phyloP scores from a whole-genome alignment of 2,797 vertebrate species.

The Brachyrhaphis roseni region DNA sequence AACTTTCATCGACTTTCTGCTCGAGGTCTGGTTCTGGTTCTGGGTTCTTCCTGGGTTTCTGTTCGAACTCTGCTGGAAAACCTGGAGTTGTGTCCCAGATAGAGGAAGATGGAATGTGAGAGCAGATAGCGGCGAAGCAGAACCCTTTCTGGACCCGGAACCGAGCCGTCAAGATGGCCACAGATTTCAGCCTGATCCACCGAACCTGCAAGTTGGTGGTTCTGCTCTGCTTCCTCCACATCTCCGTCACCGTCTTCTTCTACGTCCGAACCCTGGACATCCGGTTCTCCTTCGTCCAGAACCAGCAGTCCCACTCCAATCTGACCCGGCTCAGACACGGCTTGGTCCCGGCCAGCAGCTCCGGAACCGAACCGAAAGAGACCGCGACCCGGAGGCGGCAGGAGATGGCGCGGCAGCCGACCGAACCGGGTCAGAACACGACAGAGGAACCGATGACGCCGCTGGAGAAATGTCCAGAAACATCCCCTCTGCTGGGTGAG shows the following conservation, averaged over 20 bases:
- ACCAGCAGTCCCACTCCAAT: constrained; percentile 55
- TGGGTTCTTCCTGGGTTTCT: neutral
- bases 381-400: neutral
- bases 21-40: neutral
- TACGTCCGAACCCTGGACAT: constrained; percentile 78
- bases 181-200: constrained; percentile 74
- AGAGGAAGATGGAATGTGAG: constrained; percentile 16
- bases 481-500: constrained; percentile 78
- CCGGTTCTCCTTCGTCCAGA: constrained; percentile 65
- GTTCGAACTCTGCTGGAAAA: neutral
- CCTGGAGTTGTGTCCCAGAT: neutral
- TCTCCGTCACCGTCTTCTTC: constrained; percentile 78
- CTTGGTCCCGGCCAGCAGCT: fast-evolving
- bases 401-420: neutral
- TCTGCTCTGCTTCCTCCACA: constrained; percentile 80
- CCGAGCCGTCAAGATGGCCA: constrained; percentile 51
- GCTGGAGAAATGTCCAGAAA: constrained; percentile 72
- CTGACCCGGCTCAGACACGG: neutral
- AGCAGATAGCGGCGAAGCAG: constrained; percentile 21
- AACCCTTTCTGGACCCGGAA: neutral
- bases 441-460: neutral
- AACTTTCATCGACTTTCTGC: neutral
- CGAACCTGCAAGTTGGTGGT: constrained; percentile 81
- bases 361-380: neutral
- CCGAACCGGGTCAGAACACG: neutral